Evolutionary conservation across 2,113 vertebrate species (phyloP), one percentile per base, ranked within the genome.

Genomic region (Cyprinodon tularosa): DNA sequence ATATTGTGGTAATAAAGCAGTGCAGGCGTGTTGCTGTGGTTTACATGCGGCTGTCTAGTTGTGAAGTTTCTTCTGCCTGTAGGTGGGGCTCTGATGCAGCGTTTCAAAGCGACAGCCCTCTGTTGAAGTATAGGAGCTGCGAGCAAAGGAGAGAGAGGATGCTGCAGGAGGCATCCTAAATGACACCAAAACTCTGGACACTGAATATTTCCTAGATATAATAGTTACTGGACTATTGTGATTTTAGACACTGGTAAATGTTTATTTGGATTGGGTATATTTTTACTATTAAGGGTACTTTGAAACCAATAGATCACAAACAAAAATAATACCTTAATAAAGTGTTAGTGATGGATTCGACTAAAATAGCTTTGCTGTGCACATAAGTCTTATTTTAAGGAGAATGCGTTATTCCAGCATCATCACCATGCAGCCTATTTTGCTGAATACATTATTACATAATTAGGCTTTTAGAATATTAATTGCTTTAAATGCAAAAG

Each of bases 81-180:
- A 94, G 94, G 93, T 92, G 94, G 94, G 74, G 93, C 93, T 94
- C 84, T 91, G 88, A 90, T 93, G 94, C 94, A 94, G 93, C 88
- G 86, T 93, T 94, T 94, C 81, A 88, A 82, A 86, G 66, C 66
- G 5, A 68, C 59, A 76, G 68, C 57, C 39, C 22, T 62, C 62
- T 42, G 72, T 66, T 17, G 74, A 61, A 53, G 68, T 59, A 67
- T 17, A 62, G 71, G 66, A 77, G 62, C 42, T 39, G 65, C 68
- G 14, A 60, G 67, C 39, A 20, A 15, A 67, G 57, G 6, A 76
- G 48, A 62, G 72, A 61, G 68, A 71, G 50, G 83, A 82, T 73
- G 82, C 78, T 86, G 86, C 89, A 85, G 80, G 71, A 83, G 57
- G 22, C 63, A 12, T 62, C 57, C 42, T 61, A 40, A 80, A 68